Conservation (phyloP, 2,797 vertebrate species). For the Crotalus adamanteus region DNA sequence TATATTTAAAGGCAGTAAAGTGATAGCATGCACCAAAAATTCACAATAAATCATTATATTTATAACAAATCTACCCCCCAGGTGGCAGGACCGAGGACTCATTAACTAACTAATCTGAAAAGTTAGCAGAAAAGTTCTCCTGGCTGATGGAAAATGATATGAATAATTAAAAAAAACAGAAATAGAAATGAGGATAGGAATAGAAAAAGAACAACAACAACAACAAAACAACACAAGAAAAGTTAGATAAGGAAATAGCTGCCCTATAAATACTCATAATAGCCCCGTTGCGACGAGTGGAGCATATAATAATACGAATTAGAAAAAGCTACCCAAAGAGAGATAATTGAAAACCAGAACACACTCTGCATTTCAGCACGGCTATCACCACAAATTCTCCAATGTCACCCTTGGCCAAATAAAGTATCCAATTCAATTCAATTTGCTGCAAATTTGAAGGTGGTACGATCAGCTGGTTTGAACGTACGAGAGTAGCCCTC, state of each 20-base stretch:
- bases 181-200: not conserved
- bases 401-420: not conserved
- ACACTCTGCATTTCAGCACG: not conserved
- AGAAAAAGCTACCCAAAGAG: not conserved
- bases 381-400: not conserved
- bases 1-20: not conserved
- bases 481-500: not conserved
- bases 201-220: not conserved
- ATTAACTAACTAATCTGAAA: not conserved
- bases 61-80: not conserved
- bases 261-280: not conserved
- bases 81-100: not conserved
- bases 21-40: not conserved
- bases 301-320: not conserved
- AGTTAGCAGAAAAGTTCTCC: not conserved
- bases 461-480: not conserved
- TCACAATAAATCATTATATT: not conserved
- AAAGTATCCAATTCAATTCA: not conserved
- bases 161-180: not conserved
- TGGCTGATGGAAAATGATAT: not conserved
- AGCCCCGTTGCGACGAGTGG: too few relatives aligned
- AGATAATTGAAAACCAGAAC: not conserved
- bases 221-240: not conserved
- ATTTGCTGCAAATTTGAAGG: not conserved
- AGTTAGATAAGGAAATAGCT: not conserved